Conservation (phyloP, 2,888 invertebrate species). For the Dicycla oo region DNA sequence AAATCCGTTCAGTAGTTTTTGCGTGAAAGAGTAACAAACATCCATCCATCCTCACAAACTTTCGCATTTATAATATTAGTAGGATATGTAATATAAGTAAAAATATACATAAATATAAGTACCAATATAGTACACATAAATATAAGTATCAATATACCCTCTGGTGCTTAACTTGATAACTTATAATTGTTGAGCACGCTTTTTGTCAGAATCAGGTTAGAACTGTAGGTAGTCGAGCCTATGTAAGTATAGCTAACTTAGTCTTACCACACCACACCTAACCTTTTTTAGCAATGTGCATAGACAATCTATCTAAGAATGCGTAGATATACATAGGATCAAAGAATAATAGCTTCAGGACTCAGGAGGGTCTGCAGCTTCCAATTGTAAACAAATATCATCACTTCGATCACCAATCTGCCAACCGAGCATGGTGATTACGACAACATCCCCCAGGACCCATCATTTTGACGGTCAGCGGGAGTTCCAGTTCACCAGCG, state of each 20-base stretch:
- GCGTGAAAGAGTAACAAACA: too few species aligned
- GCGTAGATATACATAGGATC: neutral
- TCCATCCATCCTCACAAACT: too few species aligned
- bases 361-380: neutral
- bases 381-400: conserved; percentile 4
- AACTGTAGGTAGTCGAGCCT: neutral
- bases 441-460: conserved; percentile 10
- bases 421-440: conserved; percentile 20
- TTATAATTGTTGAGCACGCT: conserved; percentile 23
- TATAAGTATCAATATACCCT: too few species aligned
- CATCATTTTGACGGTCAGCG: conserved; percentile 19
- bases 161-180: conserved; percentile 25
- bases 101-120: conserved; percentile 21
- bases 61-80: too few species aligned
- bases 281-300: neutral
- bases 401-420: conserved; percentile 20
- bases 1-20: too few species aligned
- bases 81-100: conserved; percentile 14
- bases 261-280: neutral
- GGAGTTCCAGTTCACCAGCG: conserved; percentile 15
- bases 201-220: conserved; percentile 8
- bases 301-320: too few species aligned
- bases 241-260: neutral
- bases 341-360: neutral
- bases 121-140: too few species aligned